Evolutionary conservation across 2,113 vertebrate genomes (phyloP), one percentile per base, ranked within the genome.

Genomic region (Cyanistes caeruleus): DNA sequence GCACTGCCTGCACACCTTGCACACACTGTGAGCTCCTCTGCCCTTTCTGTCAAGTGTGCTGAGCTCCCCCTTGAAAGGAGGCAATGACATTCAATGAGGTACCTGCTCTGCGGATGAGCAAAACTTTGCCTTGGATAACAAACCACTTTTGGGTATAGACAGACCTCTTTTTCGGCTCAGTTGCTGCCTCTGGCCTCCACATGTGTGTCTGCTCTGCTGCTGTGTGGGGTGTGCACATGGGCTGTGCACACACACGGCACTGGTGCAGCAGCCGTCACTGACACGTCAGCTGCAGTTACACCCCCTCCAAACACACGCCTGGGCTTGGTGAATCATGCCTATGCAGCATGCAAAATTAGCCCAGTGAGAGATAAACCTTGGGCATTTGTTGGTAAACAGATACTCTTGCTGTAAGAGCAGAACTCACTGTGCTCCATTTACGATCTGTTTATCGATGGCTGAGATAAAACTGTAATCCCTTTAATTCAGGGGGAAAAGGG

Each of bases 21-120:
- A 5, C 46, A 8, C 53, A 2, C 43, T 9, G 7, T 39, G 11
- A 58, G 30, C 52, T 86, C 37, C 9, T 73, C 73, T 78, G 63
- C 52, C 59, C 51, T 58, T 64, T 53, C 52, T 85, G 79, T 37
- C 53, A 37, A 65, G 58, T 0, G 0, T 23, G 31, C 9, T 62
- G 39, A 28, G 75, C 76, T 48, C 39, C 14, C 25, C 14, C 25
- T 44, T 14, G 30, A 79, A 48, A 52, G 60, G 28, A 16, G 59
- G 24, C 16, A 20, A 0, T 28, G 73, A 72, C 0, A 0, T 56
- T 19, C 0, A 0, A 5, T 27, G 48, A 82, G n/a, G 51, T 73
- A 21, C 39, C 60, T 15, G 55, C 44, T 95, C 62, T 68, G 90
- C 76, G 80, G 69, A 39, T 24, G 39, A 75, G 64, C 68, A 67